Evolutionary conservation across 2,888 invertebrate species (phyloP), one percentile per base, ranked within the genome.

Genomic region (Scaptomyza cyrtandrae): DNA sequence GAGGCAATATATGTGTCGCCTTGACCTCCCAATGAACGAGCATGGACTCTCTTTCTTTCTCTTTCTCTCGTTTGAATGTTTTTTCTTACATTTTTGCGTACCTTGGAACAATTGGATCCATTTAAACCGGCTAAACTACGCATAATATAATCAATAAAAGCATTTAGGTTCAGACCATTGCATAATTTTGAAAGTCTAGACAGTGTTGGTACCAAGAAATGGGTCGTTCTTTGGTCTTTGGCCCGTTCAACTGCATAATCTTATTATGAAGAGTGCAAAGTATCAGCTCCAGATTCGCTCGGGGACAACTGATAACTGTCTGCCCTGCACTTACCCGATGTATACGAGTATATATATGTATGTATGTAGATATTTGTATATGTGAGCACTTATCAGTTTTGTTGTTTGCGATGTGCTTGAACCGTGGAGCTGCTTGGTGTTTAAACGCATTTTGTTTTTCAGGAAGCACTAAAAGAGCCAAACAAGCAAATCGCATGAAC

Each of bases 241-340:
- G n/a, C 43, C 35, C 46, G 37, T 35, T 11, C 52, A 35, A 27
- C 48, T 49, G 49, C 53, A 66, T 75, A 73, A 75, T 75, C 74
- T 59, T 56, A 54, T 78, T 75, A 73, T 45, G 59, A 35, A 13
- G 53, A 78, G 74, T 73, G 53, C 78, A 75, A 75, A 75, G 74
- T 75, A 59, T 57, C 53, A 66, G 60, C 45, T 64, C 13, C 52
- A 57, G 16, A 59, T 24, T 56, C 19, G 27, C 19, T 39, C 35
- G 24, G 14, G 19, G 29, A 52, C 66, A 59, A 55, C 74, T 62
- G 74, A 75, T 78, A 72, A 74, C 41, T 66, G 65, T 39, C 50
- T 43, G 13, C 31, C n/a, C 2, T 24, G 41, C 48, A 43, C 53
- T 39, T 53, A 35, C 13, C 9, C 35, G 46, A 35, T 41, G 35